These are phyloP conservation scores for Acrocephalus arundinaceus DNA, from an alignment of 2,113 vertebrate genomes.

Conservation along the genomic window DNA sequence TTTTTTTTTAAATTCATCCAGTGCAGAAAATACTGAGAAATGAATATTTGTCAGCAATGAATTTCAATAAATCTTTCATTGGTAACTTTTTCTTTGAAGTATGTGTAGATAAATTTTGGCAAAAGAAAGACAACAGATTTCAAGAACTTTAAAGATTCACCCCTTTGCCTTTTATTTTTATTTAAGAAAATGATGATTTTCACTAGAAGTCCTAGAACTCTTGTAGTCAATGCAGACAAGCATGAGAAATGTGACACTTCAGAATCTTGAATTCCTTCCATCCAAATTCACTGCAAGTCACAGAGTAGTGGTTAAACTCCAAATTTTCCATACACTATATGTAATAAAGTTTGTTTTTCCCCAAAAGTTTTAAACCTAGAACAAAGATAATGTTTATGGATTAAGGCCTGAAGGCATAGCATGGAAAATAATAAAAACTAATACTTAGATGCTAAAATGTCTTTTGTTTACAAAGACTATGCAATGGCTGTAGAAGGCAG, in stretches of 20 bases:
- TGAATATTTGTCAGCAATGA: not conserved
- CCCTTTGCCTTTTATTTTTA: not conserved
- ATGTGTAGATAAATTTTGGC: not conserved
- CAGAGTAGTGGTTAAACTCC: conserved; percentile 29
- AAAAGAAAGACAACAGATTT: not conserved
- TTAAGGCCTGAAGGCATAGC: conserved; percentile 44
- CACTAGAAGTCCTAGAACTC: not conserved
- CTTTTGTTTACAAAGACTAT: conserved; percentile 6
- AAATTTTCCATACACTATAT: conserved; percentile 4
- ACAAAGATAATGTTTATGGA: conserved; percentile 41
- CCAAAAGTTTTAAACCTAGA: conserved; percentile 57
- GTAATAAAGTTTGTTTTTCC: conserved; percentile 46
- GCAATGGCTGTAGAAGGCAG: not conserved
- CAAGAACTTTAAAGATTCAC: not conserved
- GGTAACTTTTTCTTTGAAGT: not conserved
- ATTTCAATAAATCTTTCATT: not conserved
- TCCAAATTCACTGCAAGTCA: conserved; percentile 22
- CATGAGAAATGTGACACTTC: not conserved
- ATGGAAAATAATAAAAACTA: conserved; percentile 36
- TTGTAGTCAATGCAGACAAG: not conserved
- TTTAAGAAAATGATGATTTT: not conserved
- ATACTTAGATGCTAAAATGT: conserved; percentile 1
- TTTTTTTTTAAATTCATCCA: not conserved
- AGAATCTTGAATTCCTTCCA: conserved; percentile 48
- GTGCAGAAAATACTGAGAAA: not conserved